Conservation (phyloP, 2,113 vertebrate genomes). For the Electrona antarctica region DNA sequence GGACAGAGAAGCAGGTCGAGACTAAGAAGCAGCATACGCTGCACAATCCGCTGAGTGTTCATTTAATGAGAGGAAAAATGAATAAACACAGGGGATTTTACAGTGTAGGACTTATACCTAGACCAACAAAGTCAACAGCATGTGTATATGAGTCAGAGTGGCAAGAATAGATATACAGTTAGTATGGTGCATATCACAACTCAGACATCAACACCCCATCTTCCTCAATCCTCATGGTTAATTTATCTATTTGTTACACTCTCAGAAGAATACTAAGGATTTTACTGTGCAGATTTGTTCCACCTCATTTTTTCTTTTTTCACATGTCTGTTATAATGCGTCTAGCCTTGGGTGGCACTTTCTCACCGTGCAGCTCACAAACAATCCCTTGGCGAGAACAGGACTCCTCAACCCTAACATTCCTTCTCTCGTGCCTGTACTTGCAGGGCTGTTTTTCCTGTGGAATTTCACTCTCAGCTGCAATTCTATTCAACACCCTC, state of each 20-base stretch:
- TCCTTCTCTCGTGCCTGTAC: slow-evolving; percentile 25
- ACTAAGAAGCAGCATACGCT: neutral
- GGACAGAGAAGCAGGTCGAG: slow-evolving; percentile 9
- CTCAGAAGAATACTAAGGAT: no score
- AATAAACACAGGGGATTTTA: no score
- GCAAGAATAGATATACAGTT: neutral
- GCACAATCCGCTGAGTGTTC: no score
- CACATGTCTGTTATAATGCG: neutral
- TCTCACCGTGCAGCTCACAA: slow-evolving; percentile 19
- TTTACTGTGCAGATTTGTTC: no score
- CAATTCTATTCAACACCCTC: neutral
- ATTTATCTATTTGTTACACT: no score
- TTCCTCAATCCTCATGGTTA: no score
- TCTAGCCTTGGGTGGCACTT: slow-evolving; percentile 31
- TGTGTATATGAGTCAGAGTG: slow-evolving; percentile 6
- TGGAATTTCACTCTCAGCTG: neutral
- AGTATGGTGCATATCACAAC: neutral
- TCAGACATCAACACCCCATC: neutral
- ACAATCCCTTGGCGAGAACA: neutral
- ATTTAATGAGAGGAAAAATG: no score
- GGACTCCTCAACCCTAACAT: slow-evolving; percentile 21
- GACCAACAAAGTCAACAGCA: slow-evolving; percentile 2
- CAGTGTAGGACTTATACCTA: neutral
- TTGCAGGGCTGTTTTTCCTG: neutral
- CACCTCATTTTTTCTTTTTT: neutral